Percentiles rank a stretch among this genome's conserved stretches.
Evolutionary conservation across 2,888 invertebrate genomes (phyloP).

Genomic region (Amphiduros pacificus): DNA sequence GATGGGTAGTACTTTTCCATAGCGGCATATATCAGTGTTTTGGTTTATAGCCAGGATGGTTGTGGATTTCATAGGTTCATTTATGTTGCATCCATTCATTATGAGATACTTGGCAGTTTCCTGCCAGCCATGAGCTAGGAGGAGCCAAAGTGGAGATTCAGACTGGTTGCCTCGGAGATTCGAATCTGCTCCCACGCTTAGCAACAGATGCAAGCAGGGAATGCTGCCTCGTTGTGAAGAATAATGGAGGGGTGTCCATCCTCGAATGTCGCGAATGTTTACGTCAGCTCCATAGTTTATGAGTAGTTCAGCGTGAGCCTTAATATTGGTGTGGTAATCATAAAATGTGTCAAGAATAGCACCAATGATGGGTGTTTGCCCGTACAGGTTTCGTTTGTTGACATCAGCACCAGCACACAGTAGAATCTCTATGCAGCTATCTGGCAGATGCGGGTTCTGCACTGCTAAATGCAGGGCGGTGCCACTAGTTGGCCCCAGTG

Average conservation of each 20-base stretch:
- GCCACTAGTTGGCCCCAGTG: conserved; percentile 24
- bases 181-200: conserved; percentile 17
- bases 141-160: conserved; percentile 23
- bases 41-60: conserved; percentile 20
- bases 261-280: conserved; percentile 11
- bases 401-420: conserved; percentile 80
- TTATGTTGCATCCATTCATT: conserved; percentile 20
- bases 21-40: conserved; percentile 21
- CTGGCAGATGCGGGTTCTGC: conserved; percentile 65
- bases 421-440: conserved; percentile 71
- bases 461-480: conserved; percentile 22
- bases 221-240: conserved; percentile 24
- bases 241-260: conserved; percentile 25
- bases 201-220: conserved; percentile 17
- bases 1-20: conserved; percentile 22
- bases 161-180: conserved; percentile 1
- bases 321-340: conserved; percentile 26
- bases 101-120: conserved; percentile 20
- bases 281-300: conserved; percentile 12
- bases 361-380: conserved; percentile 25
- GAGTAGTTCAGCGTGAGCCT: conserved; percentile 20
- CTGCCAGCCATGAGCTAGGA: conserved; percentile 21
- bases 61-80: conserved; percentile 10
- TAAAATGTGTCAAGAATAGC: conserved; percentile 23
- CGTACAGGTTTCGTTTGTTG: conserved; percentile 19